These are phyloP conservation scores for Chrysemys picta DNA, from an alignment of 2,113 vertebrate genomes.

Conservation along the genomic window DNA sequence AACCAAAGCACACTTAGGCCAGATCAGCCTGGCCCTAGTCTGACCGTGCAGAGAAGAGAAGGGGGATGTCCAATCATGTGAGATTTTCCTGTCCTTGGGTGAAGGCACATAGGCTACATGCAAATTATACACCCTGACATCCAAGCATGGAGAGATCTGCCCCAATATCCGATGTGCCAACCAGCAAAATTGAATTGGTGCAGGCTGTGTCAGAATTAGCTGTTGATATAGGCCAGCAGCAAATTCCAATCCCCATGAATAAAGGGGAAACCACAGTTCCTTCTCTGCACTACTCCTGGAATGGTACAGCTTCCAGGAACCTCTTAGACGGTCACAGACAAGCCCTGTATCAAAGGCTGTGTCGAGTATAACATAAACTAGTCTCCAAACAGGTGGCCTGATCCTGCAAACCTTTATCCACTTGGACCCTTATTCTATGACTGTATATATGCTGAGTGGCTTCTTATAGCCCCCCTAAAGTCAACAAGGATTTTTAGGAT, in stretches of 20 bases:
- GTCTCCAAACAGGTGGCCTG: neutral
- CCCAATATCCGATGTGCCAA: neutral
- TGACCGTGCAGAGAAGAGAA: neutral
- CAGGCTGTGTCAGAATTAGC: neutral
- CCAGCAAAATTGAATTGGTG: neutral
- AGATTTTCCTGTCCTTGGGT: neutral
- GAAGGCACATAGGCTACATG: neutral
- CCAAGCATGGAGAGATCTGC: neutral
- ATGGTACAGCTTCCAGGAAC: neutral
- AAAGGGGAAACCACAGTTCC: neutral
- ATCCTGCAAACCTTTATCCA: neutral
- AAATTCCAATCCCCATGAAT: neutral
- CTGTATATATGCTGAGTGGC: neutral
- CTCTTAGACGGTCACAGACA: neutral
- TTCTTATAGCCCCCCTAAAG: neutral
- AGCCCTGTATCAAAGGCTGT: neutral
- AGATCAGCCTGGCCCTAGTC: neutral
- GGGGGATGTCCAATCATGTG: neutral
- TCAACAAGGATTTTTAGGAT: neutral
- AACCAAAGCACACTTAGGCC: neutral
- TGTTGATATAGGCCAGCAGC: neutral
- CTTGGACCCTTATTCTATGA: neutral
- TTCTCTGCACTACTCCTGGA: neutral
- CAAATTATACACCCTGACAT: neutral
- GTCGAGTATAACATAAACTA: neutral